Evolutionary conservation across 2,888 invertebrate genomes (phyloP), one percentile per base, ranked within the genome.

Genomic region (Arrhopalites spinosus): DNA sequence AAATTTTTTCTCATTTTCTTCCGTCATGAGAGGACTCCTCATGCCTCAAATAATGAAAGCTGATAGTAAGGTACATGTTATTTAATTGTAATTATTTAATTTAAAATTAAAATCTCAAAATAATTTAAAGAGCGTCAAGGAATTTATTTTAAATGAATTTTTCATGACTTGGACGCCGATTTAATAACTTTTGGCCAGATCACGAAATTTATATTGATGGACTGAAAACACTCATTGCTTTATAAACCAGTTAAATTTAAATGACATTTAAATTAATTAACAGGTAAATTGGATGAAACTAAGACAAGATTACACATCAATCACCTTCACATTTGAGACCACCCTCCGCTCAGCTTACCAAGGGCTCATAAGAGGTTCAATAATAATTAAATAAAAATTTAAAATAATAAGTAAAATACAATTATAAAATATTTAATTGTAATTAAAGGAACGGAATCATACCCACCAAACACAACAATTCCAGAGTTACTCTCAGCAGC

Each of bases 1-100:
- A 23, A 82, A 82, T 67, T 79, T 82, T 69, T 81, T 80, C 50
- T 79, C 80, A n/a, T 82, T 82, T 68, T 79, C 75, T 56, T 75
- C 76, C 2, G 78, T 82, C 7, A 82, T 82, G 81, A 45, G 80
- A 30, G 82, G 79, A 1, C 74, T 82, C 11, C 73, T 79, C 17
- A 79, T 78, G 69, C 73, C 80, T 8, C 77, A 80, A 36, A 45
- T 81, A 13, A 78, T 78, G n/a, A 66, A 78, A 50, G 68, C 73
- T 13, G 80, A 80, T 66, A 79, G 82, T 8, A 80, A 78, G 45
- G 36, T 36, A 36, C n/a, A n/a, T n/a, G n/a, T n/a, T n/a, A n/a
- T n/a, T n/a, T n/a, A n/a, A n/a, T n/a, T n/a, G n/a, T n/a, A n/a
- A n/a, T n/a, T n/a, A n/a, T n/a, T n/a, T 36, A 36, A 36, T 36